Conservation (phyloP, 2,797 vertebrate species). For the Morus bassanus region DNA sequence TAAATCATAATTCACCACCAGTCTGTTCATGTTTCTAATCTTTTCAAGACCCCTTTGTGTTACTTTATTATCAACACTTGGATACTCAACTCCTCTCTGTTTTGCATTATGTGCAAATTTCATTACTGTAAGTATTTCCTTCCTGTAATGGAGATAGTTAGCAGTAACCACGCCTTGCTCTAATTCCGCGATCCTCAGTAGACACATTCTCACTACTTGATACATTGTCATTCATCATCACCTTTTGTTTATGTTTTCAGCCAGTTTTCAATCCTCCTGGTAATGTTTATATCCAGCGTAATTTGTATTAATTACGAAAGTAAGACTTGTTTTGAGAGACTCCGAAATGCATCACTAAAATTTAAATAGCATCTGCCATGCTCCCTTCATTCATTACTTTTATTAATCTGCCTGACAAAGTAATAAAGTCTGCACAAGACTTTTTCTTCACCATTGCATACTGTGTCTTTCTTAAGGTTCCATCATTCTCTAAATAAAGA, state of each 20-base stretch:
- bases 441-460: not conserved
- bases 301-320: not conserved
- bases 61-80: conserved; percentile 21
- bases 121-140: not conserved
- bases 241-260: conserved; percentile 16
- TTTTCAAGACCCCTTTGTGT: not conserved
- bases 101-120: conserved; percentile 7
- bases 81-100: not conserved
- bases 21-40: not conserved
- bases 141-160: not conserved
- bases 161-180: not conserved
- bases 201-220: not conserved
- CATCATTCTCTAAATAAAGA: not conserved
- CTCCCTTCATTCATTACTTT: conserved; percentile 1
- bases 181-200: not conserved
- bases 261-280: not conserved
- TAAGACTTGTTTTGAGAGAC: not conserved
- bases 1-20: not conserved
- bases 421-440: not conserved
- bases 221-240: not conserved
- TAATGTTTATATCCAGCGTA: not conserved
- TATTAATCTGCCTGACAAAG: not conserved
- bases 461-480: not conserved
- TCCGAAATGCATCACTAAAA: not conserved
- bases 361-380: not conserved